phyloP scores from a whole-genome alignment of 2,888 invertebrate species.

The Polydrusus cervinus region DNA sequence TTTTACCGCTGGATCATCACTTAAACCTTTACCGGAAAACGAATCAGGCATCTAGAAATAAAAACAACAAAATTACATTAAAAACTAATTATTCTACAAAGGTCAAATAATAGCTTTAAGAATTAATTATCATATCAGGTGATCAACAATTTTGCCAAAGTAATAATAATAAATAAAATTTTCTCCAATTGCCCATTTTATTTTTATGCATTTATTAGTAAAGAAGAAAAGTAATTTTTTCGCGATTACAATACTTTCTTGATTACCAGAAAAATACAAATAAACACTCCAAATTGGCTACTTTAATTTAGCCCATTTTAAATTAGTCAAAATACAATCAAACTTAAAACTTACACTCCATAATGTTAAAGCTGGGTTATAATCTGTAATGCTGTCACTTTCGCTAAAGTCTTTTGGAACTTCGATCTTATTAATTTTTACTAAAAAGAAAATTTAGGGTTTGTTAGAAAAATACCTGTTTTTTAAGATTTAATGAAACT shows the following conservation, averaged over 20 bases:
- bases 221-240: no score
- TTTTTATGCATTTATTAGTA: no score
- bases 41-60: conserved; percentile 66
- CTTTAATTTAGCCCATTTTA: no score
- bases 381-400: conserved; percentile 61
- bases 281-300: no score
- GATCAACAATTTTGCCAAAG: no score
- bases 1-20: conserved; percentile 64
- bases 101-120: neutral
- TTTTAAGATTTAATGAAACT: conserved; percentile 9
- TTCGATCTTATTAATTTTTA: conserved; percentile 51
- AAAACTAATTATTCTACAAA: neutral
- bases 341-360: conserved; percentile 61
- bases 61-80: no score
- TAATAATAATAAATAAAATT: no score
- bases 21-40: conserved; percentile 67
- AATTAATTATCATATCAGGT: no score
- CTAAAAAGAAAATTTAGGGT: conserved; percentile 37
- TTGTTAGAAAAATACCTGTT: neutral
- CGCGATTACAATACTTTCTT: no score
- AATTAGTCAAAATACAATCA: no score
- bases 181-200: no score
- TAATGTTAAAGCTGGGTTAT: conserved; percentile 63
- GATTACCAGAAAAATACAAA: no score
- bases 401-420: conserved; percentile 58